A percentile compares a stretch with the other conserved stretches of the same genome.
Conservation (phyloP, 1,140 invertebrate genomes). For the Caenorhabditis briggsae region DNA sequence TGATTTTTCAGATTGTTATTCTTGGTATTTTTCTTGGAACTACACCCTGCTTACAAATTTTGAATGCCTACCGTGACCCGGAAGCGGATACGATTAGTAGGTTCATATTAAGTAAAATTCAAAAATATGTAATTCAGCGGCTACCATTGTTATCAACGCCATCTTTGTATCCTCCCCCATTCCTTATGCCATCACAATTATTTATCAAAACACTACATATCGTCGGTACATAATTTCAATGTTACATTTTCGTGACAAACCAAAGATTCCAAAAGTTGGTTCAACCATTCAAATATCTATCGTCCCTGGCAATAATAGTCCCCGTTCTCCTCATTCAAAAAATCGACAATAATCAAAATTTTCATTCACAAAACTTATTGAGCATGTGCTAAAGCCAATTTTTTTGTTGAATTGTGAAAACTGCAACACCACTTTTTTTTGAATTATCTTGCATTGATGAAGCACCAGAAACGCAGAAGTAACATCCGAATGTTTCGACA, state of each 20-base stretch:
- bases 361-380: no score
- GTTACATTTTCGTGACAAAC: background rate
- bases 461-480: background rate
- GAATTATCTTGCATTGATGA: background rate
- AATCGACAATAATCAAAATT: no score
- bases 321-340: no score
- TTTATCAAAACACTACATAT: conserved; percentile 1
- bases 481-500: background rate
- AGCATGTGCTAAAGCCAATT: no score
- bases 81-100: background rate
- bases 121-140: background rate
- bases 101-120: background rate
- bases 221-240: background rate
- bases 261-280: background rate
- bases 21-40: background rate
- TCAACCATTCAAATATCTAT: conserved; percentile 11
- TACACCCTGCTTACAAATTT: background rate
- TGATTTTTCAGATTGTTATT: background rate
- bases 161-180: conserved; percentile 10
- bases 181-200: background rate
- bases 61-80: background rate
- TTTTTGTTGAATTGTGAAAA: no score
- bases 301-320: background rate
- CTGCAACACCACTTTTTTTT: background rate
- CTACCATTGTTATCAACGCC: background rate